Base-by-base conservation (phyloP, 2,113 vertebrate species). In the Chamaea fasciata region DNA sequence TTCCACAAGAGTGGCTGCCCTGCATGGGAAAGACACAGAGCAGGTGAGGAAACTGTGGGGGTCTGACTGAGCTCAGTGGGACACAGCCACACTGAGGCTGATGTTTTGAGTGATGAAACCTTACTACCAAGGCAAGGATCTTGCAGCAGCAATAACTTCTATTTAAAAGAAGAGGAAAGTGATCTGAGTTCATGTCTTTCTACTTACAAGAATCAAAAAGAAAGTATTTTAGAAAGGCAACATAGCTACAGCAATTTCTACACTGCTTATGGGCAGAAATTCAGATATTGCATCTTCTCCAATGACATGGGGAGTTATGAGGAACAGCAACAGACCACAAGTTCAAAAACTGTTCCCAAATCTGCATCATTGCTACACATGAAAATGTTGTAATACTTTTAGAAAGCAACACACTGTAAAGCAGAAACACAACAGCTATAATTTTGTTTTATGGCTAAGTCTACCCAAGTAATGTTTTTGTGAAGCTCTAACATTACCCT, bases 81-180 rank as follows among this genome's bases (percentile, higher is more conserved):
- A 79, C 1, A 1, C 41, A 79, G 8, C 3, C 26, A 65, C n/a
- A 30, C 15, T 59, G 11, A 74, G 33, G 27, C 0, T 64, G 33
- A 55, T 46, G 21, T 30, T 90, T 35, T 19, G 5, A 47, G 62
- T 44, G 50, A 44, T 18, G 17, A 7, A 59, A 63, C 20, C 64
- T 81, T 21, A 55, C 27, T 44, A 44, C 15, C 64, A 89, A 37
- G 52, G 15, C 53, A 85, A 73, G 9, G 28, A 35, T 11, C 42
- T 63, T 62, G 39, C 50, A 92, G 41, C 28, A 78, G 19, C 42
- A 73, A 15, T 15, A 78, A 47, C 14, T 68, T 86, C 15, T 11
- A 14, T n/a, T 90, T 26, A 75, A 47, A 94, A 63, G 24, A 49
- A 27, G 24, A 53, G 13, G 31, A 84, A 89, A 73, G 15, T 3